A percentile compares a stretch with the other conserved stretches of the same genome.
phyloP scores from a whole-genome alignment of 1,140 invertebrate genomes.

The Bombus impatiens region DNA sequence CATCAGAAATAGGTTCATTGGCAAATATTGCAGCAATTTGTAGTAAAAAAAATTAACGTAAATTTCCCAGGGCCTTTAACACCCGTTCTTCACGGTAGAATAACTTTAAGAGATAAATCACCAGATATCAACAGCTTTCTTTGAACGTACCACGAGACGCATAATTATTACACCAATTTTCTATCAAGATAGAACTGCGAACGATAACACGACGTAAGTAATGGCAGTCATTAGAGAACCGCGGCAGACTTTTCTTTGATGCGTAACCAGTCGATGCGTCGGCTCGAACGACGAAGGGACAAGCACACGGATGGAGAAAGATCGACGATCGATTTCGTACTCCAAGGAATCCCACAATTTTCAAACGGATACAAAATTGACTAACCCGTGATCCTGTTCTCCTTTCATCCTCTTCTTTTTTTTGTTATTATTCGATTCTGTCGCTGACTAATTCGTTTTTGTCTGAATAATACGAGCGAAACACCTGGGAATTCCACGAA shows the following conservation, averaged over 20 bases:
- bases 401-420: neutral
- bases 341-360: neutral
- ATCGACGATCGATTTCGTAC: neutral
- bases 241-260: conserved; percentile 5
- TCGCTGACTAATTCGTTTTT: neutral
- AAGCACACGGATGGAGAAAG: neutral
- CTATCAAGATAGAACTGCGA: neutral
- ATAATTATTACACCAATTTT: conserved; percentile 43
- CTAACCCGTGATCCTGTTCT: neutral
- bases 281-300: neutral
- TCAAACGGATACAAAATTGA: conserved; percentile 7
- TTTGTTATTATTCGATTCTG: too few species aligned
- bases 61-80: neutral
- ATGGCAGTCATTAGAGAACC: conserved; percentile 28
- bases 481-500: conserved; percentile 6
- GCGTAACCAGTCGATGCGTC: neutral
- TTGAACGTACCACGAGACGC: neutral
- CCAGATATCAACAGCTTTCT: neutral
- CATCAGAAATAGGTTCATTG: neutral
- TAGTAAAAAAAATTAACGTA: neutral
- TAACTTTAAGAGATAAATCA: conserved; percentile 8
- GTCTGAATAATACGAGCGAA: neutral
- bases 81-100: neutral
- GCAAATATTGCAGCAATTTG: neutral
- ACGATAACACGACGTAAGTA: conserved; percentile 1